Evolutionary conservation across 2,888 invertebrate species (phyloP).

Genomic region (Stegophylla sp.): DNA sequence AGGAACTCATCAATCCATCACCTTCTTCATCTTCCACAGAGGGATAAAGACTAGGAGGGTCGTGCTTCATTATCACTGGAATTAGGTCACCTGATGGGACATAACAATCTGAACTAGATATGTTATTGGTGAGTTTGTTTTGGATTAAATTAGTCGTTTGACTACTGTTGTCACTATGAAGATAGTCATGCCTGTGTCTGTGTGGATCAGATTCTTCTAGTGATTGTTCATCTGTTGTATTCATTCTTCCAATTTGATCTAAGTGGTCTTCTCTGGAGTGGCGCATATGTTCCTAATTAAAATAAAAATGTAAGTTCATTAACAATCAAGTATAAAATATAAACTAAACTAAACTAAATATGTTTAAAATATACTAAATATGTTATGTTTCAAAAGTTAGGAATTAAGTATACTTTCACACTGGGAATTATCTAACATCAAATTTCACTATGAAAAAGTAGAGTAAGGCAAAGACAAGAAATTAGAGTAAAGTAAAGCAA

Average conservation of each 20-base stretch:
- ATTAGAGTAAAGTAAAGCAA: too few species aligned
- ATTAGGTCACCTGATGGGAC: constrained; percentile 58
- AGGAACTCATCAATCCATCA: constrained; percentile 59
- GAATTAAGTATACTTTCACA: too few species aligned
- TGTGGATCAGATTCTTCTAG: constrained; percentile 57
- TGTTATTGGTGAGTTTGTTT: constrained; percentile 55
- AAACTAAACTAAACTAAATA: constrained; percentile 17
- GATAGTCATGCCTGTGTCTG: constrained; percentile 56
- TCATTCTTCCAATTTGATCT: constrained; percentile 71
- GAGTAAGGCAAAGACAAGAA: too few species aligned
- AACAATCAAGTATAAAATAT: not conserved
- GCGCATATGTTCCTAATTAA: constrained; percentile 73
- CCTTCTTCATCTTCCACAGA: constrained; percentile 61
- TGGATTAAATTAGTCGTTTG: constrained; percentile 57
- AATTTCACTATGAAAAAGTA: too few species aligned
- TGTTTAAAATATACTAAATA: too few species aligned
- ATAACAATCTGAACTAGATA: constrained; percentile 60
- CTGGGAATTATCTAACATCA: too few species aligned
- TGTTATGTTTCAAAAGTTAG: too few species aligned
- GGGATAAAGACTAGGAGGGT: constrained; percentile 26
- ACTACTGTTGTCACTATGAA: constrained; percentile 49
- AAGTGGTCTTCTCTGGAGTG: constrained; percentile 82
- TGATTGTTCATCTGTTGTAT: constrained; percentile 62
- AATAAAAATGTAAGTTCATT: not conserved
- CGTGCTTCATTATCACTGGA: constrained; percentile 56